Evolutionary conservation across 2,113 vertebrate species (phyloP).

Genomic region (Falco punctatus): DNA sequence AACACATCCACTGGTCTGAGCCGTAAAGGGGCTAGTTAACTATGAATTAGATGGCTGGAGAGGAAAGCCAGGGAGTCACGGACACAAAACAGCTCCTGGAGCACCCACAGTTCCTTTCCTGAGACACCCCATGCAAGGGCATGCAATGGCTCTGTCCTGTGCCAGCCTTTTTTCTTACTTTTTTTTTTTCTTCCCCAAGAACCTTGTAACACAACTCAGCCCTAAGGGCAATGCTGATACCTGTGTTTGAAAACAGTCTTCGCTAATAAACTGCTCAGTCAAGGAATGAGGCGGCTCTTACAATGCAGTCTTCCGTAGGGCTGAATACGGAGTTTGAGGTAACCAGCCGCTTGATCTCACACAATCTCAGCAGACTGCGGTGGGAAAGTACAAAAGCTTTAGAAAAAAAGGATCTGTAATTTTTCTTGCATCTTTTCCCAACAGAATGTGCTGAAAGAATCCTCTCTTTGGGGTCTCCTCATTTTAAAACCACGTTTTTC

Average conservation of each 20-base stretch:
- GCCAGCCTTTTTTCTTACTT: not conserved
- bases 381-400: not conserved
- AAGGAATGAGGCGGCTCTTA: not conserved
- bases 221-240: not conserved
- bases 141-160: not conserved
- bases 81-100: not conserved
- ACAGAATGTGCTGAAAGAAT: not conserved
- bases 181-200: not conserved
- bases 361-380: not conserved
- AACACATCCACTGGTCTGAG: not conserved
- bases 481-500: not conserved
- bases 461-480: not conserved
- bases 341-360: not conserved
- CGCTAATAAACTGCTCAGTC: not conserved
- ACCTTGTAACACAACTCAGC: not conserved
- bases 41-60: not conserved
- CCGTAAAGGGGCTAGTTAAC: not conserved
- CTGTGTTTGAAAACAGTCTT: not conserved
- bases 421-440: not conserved
- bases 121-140: not conserved
- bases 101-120: not conserved
- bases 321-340: not conserved
- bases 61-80: not conserved
- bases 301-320: not conserved
- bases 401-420: not conserved